A percentile compares a stretch with the other conserved stretches of the same genome.
Evolutionary conservation across 2,888 invertebrate species (phyloP).

Genomic region (Idaea biselata): DNA sequence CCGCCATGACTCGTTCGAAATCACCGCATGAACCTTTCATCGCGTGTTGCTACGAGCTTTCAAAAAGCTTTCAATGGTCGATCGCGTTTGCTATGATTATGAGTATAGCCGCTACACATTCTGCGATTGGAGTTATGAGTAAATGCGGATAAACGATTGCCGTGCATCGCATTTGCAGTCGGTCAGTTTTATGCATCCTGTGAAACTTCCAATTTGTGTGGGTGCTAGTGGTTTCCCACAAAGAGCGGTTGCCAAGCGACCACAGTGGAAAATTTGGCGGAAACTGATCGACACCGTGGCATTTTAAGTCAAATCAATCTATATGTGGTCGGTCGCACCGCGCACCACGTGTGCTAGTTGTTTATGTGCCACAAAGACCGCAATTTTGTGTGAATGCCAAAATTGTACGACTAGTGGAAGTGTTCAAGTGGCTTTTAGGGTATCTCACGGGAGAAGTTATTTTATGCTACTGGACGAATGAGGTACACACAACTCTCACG

Average conservation of each 20-base stretch:
- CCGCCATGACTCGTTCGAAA: conserved; percentile 58
- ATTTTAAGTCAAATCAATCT: conserved; percentile 76
- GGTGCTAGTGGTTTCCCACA: conserved; percentile 55
- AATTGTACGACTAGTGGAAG: conserved; percentile 53
- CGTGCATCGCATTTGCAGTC: conserved; percentile 29
- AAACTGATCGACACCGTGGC: conserved; percentile 67
- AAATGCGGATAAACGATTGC: conserved; percentile 38
- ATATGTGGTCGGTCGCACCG: conserved; percentile 63
- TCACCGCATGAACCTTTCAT: conserved; percentile 69
- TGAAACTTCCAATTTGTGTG: conserved; percentile 51
- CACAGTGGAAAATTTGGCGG: conserved; percentile 71
- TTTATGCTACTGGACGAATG: conserved; percentile 62
- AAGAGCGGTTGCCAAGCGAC: conserved; percentile 68
- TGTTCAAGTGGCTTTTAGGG: conserved; percentile 67
- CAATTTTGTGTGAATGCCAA: conserved; percentile 74
- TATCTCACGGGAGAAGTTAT: conserved; percentile 69
- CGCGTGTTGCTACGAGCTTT: conserved; percentile 68
- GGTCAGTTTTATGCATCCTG: conserved; percentile 38
- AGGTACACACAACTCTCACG: conserved; percentile 51
- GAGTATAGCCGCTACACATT: conserved; percentile 58
- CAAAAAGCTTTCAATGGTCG: conserved; percentile 76
- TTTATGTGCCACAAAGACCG: conserved; percentile 77
- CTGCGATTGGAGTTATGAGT: conserved; percentile 48
- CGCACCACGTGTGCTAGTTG: conserved; percentile 61
- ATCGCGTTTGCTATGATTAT: conserved; percentile 65